These are phyloP conservation scores for Antheraea assamensis DNA, from an alignment of 2,888 invertebrate genomes.

Conservation along the genomic window DNA sequence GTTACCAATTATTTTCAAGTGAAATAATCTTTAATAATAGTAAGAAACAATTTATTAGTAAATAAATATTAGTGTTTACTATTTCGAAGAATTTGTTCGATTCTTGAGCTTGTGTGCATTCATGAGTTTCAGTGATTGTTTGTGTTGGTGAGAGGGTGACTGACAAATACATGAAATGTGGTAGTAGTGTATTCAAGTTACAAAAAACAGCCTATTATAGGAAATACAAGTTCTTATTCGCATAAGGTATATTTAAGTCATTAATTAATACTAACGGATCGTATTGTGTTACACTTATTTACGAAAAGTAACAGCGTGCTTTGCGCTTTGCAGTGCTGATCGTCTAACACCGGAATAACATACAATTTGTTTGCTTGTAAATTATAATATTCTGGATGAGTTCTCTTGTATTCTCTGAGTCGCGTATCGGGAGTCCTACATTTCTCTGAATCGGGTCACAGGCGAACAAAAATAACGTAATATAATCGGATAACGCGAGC, in stretches of 20 bases:
- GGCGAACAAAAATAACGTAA: conserved; percentile 60
- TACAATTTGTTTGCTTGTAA: conserved; percentile 49
- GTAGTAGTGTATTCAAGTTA: conserved; percentile 58
- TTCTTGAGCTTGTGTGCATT: conserved; percentile 56
- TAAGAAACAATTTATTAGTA: conserved; percentile 36
- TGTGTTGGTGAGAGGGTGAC: conserved; percentile 71
- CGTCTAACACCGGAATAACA: conserved; percentile 53
- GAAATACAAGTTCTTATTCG: conserved; percentile 39
- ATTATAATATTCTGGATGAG: conserved; percentile 46
- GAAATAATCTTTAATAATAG: conserved; percentile 34
- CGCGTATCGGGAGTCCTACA: conserved; percentile 44
- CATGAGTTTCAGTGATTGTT: conserved; percentile 65
- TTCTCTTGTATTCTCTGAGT: conserved; percentile 46
- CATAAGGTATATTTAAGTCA: conserved; percentile 51
- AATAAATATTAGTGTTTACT: conserved; percentile 22
- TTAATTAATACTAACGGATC: conserved; percentile 26
- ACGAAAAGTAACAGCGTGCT: conserved; percentile 63
- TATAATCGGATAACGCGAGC: conserved; percentile 78
- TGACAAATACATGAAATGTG: conserved; percentile 70
- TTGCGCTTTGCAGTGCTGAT: conserved; percentile 70
- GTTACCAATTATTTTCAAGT: conserved; percentile 33
- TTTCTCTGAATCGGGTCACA: conserved; percentile 53
- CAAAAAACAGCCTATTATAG: conserved; percentile 40
- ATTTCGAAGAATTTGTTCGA: conserved; percentile 32
- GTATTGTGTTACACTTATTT: conserved; percentile 32